These are phyloP conservation scores for Euthynnus affinis DNA, from an alignment of 2,797 vertebrate species.

Conservation along the genomic window DNA sequence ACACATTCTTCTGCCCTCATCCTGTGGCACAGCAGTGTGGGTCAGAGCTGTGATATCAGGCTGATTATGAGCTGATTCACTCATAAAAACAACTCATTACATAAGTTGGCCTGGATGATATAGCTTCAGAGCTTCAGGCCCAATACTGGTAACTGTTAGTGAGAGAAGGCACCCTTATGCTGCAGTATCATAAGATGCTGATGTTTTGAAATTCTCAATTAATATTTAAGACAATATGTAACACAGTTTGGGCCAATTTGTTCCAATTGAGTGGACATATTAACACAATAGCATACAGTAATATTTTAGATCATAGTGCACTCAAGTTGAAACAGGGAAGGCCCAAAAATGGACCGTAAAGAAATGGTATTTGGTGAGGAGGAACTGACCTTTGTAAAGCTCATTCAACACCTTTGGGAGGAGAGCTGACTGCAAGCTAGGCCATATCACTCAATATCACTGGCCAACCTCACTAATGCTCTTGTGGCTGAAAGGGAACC, in stretches of 20 bases:
- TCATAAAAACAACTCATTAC: conserved; percentile 36
- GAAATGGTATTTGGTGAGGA: background rate
- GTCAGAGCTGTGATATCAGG: conserved; percentile 1
- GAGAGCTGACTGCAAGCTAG: too few relatives aligned
- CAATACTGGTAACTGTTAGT: conserved; percentile 8
- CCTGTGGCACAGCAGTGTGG: background rate
- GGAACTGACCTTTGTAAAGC: background rate
- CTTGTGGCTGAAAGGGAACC: too few relatives aligned
- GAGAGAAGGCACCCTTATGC: background rate
- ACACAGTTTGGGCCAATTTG: too few relatives aligned
- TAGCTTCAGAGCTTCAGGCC: conserved; percentile 14
- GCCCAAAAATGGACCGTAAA: background rate
- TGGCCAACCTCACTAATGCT: too few relatives aligned
- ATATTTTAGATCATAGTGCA: background rate
- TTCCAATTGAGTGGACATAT: too few relatives aligned
- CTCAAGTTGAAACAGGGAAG: background rate
- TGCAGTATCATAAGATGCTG: background rate
- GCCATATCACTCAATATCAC: too few relatives aligned
- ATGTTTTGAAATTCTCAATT: conserved; percentile 23
- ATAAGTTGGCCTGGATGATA: conserved; percentile 14
- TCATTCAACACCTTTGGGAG: background rate
- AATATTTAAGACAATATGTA: too few relatives aligned
- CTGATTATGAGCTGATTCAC: background rate
- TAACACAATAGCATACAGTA: too few relatives aligned
- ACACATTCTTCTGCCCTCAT: background rate